Evolutionary conservation across 2,113 vertebrate genomes (phyloP).

Genomic region (Oreochromis aureus): DNA sequence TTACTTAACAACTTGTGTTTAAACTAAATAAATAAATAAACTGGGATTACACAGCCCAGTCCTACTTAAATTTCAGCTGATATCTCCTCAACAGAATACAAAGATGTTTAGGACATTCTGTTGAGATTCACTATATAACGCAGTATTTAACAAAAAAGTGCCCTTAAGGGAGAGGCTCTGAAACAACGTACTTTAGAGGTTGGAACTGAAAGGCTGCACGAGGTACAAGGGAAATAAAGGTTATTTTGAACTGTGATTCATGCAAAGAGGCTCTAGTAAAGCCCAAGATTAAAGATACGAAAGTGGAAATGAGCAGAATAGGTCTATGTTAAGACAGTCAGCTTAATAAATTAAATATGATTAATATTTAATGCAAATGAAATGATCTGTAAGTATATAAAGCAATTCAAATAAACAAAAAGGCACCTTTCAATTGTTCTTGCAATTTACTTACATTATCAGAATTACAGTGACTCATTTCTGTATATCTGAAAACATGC

Average conservation of each 20-base stretch:
- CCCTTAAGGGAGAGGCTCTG: background rate
- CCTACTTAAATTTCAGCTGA: background rate
- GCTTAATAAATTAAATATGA: background rate
- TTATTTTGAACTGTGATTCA: background rate
- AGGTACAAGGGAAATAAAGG: background rate
- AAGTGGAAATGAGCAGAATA: background rate
- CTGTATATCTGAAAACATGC: background rate
- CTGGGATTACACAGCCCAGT: background rate
- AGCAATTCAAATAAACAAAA: background rate
- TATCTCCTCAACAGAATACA: background rate
- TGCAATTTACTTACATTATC: background rate
- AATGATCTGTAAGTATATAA: background rate
- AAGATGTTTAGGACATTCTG: background rate
- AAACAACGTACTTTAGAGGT: background rate
- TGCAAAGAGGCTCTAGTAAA: background rate
- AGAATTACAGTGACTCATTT: background rate
- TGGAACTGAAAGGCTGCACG: background rate
- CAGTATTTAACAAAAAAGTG: background rate
- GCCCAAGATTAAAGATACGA: background rate
- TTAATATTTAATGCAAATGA: background rate
- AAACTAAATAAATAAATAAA: background rate
- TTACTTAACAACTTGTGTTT: background rate
- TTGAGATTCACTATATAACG: background rate
- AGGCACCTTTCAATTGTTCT: background rate
- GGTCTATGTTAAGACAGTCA: background rate